These are phyloP conservation scores for Tupaia tana DNA, from an alignment of 2,113 vertebrate genomes.

Conservation along the genomic window DNA sequence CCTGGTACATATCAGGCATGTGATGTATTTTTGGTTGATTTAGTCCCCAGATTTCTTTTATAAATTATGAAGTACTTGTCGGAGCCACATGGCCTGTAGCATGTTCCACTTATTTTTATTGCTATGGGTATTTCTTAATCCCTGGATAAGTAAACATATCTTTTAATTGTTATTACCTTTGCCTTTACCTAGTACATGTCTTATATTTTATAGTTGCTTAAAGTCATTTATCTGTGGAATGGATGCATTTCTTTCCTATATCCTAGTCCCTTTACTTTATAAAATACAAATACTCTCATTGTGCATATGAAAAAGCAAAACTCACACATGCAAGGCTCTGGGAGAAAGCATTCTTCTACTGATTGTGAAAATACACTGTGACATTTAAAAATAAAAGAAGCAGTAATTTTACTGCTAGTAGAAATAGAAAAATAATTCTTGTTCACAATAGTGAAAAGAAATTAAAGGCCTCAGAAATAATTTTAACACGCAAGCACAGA, in stretches of 20 bases:
- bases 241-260: neutral
- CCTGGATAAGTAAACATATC: neutral
- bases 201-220: neutral
- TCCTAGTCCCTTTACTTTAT: neutral
- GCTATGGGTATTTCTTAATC: neutral
- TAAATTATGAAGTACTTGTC: neutral
- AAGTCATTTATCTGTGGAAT: neutral
- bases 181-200: neutral
- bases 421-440: neutral
- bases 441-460: neutral
- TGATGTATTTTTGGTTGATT: neutral
- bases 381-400: neutral
- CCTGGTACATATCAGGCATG: neutral
- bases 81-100: neutral
- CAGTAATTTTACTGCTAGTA: neutral
- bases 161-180: neutral
- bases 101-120: neutral
- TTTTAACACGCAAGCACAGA: neutral
- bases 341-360: neutral
- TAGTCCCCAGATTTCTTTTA: neutral
- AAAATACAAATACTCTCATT: neutral
- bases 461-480: neutral
- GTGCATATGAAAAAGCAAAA: neutral
- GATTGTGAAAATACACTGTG: neutral
- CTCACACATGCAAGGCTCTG: neutral